Percentiles rank a stretch among this genome's conserved stretches.
phyloP scores from a whole-genome alignment of 2,797 vertebrate genomes.

The Tamandua tetradactyla region DNA sequence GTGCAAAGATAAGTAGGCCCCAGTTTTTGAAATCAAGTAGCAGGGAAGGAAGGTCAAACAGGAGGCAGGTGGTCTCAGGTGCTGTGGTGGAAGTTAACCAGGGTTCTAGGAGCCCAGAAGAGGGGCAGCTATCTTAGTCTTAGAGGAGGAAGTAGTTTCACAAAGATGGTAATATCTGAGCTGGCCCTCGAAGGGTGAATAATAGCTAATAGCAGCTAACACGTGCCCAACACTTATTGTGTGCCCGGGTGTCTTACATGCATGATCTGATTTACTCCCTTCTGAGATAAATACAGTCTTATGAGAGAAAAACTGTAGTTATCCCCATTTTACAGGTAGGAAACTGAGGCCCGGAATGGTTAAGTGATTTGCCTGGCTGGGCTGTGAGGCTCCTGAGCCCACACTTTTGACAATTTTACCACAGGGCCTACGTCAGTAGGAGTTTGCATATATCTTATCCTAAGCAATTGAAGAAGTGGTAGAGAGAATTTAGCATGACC shows the following conservation, averaged over 20 bases:
- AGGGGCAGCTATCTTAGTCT: slow-evolving; percentile 41
- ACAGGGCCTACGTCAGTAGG: neutral
- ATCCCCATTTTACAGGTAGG: neutral
- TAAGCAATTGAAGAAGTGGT: neutral
- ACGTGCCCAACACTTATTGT: neutral
- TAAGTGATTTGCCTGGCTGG: neutral
- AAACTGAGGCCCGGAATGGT: neutral
- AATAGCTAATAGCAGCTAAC: slow-evolving; percentile 26
- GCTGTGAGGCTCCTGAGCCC: neutral
- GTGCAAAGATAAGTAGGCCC: slow-evolving; percentile 1
- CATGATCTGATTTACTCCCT: slow-evolving; percentile 33
- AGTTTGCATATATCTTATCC: neutral
- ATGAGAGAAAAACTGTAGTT: slow-evolving; percentile 26
- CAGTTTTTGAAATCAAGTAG: slow-evolving; percentile 41
- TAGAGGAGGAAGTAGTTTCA: slow-evolving; percentile 20
- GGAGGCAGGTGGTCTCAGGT: slow-evolving; percentile 51
- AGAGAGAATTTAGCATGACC: neutral
- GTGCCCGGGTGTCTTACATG: slow-evolving; percentile 23
- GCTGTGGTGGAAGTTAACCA: slow-evolving; percentile 20
- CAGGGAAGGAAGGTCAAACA: slow-evolving; percentile 24
- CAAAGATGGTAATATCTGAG: slow-evolving; percentile 25
- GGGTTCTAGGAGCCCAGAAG: slow-evolving; percentile 29
- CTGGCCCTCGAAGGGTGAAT: slow-evolving; percentile 33
- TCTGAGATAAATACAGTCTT: slow-evolving; percentile 35
- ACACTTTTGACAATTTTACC: neutral